Base-by-base conservation (phyloP, 2,113 vertebrate genomes). In the Eretmochelys imbricata region DNA sequence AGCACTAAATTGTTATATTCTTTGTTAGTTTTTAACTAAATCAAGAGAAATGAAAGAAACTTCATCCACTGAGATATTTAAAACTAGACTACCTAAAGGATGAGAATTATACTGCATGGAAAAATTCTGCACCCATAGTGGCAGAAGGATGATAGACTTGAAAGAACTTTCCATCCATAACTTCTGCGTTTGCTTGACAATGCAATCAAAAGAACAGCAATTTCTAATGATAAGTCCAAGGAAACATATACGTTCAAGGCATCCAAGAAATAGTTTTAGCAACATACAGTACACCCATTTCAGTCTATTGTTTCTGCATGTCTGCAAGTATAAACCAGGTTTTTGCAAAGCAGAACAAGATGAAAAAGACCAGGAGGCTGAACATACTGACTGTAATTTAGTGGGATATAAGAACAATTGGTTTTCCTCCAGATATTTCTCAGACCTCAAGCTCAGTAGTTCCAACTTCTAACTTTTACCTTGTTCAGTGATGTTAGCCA, bases 221-320 rank as follows among this genome's bases (percentile, higher is more conserved):
- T 46, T 86, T 83, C 91, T 93, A 69, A 20, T n/a, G 35, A n/a
- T n/a, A 51, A 2, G 0, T 94, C 96, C 95, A 97, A 93, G 93
- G 38, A 84, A 90, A 78, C 11, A 82, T 49, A 35, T 53, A 92
- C 57, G 91, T 86, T 76, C 79, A 12, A 46, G 89, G 78, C 87
- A 90, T 96, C 93, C 94, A 97, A 95, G 50, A 76, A n/a, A 85
- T 88, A 93, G 82, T 94, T 95, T 94, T 91, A 93, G 91, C 95
- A 96, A 95, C 89, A 91, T 55, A 91, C 92, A 97, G 91, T 96
- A 75, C 89, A 96, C 94, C 92, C 94, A 97, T 97, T 95, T 93
- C 90, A 81, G 76, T 96, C 91, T 84, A 76, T 35, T 94, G 92
- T 95, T 97, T 94, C 93, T 84, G 80, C 84, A 82, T 95, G 96